A percentile compares a stretch with the other conserved stretches of the same genome.
Evolutionary conservation across 2,113 vertebrate genomes (phyloP).

Genomic region (Platycercus adscitus): DNA sequence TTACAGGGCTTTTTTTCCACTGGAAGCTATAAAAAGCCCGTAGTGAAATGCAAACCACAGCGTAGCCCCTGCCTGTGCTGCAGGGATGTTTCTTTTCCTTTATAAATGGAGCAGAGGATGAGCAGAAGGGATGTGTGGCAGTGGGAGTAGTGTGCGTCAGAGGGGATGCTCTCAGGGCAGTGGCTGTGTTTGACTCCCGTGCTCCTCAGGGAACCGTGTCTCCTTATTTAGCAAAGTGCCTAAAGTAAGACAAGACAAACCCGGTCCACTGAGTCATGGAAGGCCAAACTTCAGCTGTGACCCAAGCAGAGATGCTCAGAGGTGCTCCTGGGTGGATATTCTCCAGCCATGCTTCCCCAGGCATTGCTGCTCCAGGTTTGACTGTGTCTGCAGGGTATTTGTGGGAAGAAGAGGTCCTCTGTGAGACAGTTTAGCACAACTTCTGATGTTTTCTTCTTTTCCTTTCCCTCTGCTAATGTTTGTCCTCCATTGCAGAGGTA

Average conservation of each 20-base stretch:
- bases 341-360: not conserved
- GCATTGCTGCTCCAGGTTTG: not conserved
- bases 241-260: not conserved
- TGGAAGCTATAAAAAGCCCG: slow-evolving; percentile 22
- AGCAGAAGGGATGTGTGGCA: not conserved
- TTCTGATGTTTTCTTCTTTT: not conserved
- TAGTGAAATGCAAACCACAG: not conserved
- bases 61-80: not conserved
- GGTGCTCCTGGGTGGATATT: not conserved
- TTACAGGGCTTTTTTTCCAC: not conserved
- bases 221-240: not conserved
- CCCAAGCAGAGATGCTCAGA: not conserved
- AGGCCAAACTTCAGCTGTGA: not conserved
- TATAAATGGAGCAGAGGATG: not conserved
- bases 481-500: rapidly evolving
- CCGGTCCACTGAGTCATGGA: not conserved
- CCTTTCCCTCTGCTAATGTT: not conserved
- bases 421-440: not conserved
- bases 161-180: not conserved
- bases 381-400: not conserved
- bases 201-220: rapidly evolving
- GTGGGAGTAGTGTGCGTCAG: no score
- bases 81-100: not conserved
- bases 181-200: not conserved
- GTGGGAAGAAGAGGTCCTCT: not conserved